Percentiles rank a stretch among this genome's conserved stretches.
Evolutionary conservation across 2,113 vertebrate genomes (phyloP).

Genomic region (Ammodramus savannarum): DNA sequence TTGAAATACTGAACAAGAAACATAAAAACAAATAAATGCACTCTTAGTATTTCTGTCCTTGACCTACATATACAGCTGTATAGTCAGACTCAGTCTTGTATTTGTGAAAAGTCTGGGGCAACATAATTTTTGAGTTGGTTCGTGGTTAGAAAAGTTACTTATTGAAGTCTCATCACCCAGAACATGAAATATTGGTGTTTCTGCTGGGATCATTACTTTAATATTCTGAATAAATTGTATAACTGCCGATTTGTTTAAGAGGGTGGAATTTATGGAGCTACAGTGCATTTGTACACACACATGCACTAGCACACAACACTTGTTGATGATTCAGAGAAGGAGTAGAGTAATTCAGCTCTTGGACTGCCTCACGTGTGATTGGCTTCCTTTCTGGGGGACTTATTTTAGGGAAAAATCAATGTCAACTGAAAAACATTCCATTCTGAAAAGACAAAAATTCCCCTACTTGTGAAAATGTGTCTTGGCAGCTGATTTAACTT

Average conservation of each 20-base stretch:
- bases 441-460: slow-evolving; percentile 75
- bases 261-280: slow-evolving; percentile 23
- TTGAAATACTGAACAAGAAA: background rate
- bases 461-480: slow-evolving; percentile 75
- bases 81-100: background rate
- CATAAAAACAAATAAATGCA: background rate
- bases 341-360: slow-evolving; percentile 74
- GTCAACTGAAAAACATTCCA: slow-evolving; percentile 71
- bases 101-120: background rate
- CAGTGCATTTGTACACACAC: slow-evolving; percentile 63
- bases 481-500: slow-evolving; percentile 77
- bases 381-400: slow-evolving; percentile 69
- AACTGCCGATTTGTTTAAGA: background rate
- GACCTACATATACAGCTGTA: background rate
- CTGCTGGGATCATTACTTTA: background rate
- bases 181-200: background rate
- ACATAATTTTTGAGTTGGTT: background rate
- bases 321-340: slow-evolving; percentile 71
- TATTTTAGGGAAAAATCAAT: slow-evolving; percentile 73
- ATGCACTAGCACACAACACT: slow-evolving; percentile 64
- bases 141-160: background rate
- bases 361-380: slow-evolving; percentile 70
- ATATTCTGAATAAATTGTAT: background rate
- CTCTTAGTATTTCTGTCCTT: background rate
- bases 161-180: background rate